phyloP scores from a whole-genome alignment of 2,113 vertebrate species.

The Chascanopsetta lugubris region DNA sequence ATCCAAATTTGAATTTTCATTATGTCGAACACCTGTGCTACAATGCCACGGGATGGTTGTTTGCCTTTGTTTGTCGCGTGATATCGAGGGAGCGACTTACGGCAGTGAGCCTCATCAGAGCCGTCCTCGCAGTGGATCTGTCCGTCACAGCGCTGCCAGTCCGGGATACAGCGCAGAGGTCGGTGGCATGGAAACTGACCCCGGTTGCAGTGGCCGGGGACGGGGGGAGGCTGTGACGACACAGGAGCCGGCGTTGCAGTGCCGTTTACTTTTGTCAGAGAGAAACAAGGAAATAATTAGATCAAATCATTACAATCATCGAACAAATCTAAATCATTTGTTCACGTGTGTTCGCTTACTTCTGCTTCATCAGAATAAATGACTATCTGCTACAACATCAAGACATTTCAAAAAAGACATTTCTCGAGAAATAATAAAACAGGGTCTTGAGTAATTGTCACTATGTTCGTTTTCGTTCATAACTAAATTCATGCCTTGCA shows the following conservation, averaged over 20 bases:
- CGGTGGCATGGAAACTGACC: slow-evolving; percentile 89
- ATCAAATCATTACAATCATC: no score
- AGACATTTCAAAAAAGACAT: no score
- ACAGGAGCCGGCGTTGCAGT: slow-evolving; percentile 64
- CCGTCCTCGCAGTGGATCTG: slow-evolving; percentile 87
- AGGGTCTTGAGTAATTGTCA: no score
- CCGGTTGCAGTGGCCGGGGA: slow-evolving; percentile 79
- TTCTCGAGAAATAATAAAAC: no score
- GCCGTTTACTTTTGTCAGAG: slow-evolving; percentile 65
- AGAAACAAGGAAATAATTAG: neutral
- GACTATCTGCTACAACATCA: no score
- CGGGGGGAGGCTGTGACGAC: slow-evolving; percentile 53
- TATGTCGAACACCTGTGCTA: no score
- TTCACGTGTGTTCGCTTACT: no score
- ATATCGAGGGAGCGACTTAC: slow-evolving; percentile 71
- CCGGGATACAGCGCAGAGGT: slow-evolving; percentile 88
- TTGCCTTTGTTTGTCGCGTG: neutral
- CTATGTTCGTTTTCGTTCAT: no score
- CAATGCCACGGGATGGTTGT: neutral
- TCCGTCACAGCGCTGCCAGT: slow-evolving; percentile 93
- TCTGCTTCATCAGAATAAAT: no score
- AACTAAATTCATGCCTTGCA: no score
- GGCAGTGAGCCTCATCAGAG: slow-evolving; percentile 89
- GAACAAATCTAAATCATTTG: no score
- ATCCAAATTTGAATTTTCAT: no score